Percentiles rank a stretch among this genome's conserved stretches.
These are phyloP conservation scores for Lytechinus variegatus DNA, from an alignment of 35 echinoderm and acorn worm genomes.

Conservation along the genomic window DNA sequence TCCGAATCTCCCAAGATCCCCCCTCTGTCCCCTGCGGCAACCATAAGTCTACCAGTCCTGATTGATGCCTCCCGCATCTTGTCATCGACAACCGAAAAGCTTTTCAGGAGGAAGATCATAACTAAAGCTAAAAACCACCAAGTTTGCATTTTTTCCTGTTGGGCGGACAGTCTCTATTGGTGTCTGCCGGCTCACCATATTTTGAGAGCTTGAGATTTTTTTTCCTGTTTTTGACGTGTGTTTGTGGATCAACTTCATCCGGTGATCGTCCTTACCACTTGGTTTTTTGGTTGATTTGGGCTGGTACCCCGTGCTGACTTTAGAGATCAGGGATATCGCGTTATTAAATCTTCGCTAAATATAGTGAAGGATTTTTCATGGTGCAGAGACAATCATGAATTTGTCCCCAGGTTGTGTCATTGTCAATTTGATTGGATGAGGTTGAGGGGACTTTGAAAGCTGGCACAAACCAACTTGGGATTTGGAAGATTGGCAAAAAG, in stretches of 20 bases:
- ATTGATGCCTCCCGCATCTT: slow-evolving; percentile 35
- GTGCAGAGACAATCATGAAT: background rate
- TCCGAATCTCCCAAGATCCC: slow-evolving; percentile 16
- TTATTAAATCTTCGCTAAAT: slow-evolving; percentile 20
- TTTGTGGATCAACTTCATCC: background rate
- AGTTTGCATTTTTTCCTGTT: background rate
- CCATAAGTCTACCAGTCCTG: slow-evolving; percentile 22
- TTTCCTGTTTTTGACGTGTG: background rate
- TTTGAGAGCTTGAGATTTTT: background rate
- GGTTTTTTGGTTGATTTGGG: background rate
- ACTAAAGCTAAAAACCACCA: slow-evolving; percentile 11
- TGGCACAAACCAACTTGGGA: background rate
- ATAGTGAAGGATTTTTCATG: background rate
- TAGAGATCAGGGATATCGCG: slow-evolving; percentile 8
- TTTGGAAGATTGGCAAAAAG: background rate
- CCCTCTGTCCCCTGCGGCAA: slow-evolving; percentile 42
- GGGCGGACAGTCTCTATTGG: background rate
- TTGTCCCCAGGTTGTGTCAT: slow-evolving; percentile 16
- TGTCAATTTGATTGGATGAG: background rate
- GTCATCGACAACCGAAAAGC: background rate
- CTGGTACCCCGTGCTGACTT: background rate
- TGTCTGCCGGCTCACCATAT: background rate
- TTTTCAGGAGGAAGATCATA: slow-evolving; percentile 11
- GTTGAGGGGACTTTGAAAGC: slow-evolving; percentile 8
- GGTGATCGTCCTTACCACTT: background rate